Base-by-base conservation (phyloP, 2,113 vertebrate species). In the Menidia beryllina region DNA sequence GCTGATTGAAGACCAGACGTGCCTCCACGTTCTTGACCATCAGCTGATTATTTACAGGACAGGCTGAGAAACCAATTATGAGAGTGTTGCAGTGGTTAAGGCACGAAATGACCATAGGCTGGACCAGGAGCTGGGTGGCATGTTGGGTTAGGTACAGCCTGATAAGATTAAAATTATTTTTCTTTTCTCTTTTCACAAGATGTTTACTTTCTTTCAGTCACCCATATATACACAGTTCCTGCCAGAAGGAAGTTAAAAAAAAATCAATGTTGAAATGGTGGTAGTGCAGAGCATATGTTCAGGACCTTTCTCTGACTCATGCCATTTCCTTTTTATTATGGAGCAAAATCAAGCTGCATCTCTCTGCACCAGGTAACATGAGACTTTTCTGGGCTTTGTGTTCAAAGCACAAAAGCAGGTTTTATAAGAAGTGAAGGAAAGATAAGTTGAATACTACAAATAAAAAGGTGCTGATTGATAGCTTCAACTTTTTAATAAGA, bases 401-500 rank as follows among this genome's bases (percentile, higher is more conserved):
- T 82, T 90, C 79, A 76, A 57, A 64, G 74, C 80, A 81, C 72
- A 69, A 79, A 66, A 39, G 58, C 34, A 4, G 20, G 51, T 65
- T 60, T 51, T 75, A 49, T 43, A 49, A 71, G 59, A 72, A 26
- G 59, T 76, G 83, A 38, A 53, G 64, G 65, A 82, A 83, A 66
- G 77, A 62, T 83, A 84, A 76, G 75, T 62, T 66, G 64, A 52
- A 67, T 67, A 56, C 68, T 76, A 59, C 69, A 82, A 77, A 90
- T 87, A 82, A 84, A 67, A 65, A 38, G 66, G 72, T 66, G 53
- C 56, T 87, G 77, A 91, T 91, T 80, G 82, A 80, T 86, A 63
- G 73, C 78, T 66, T 80, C n/a, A 54, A 84, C 45, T 85, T 85
- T 86, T 56, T 67, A 89, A 91, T 90, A 84, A 85, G 64, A 84